Evolutionary conservation across 23 tunicate species (phyloP).

Genomic region (Trididemnum miniatum): DNA sequence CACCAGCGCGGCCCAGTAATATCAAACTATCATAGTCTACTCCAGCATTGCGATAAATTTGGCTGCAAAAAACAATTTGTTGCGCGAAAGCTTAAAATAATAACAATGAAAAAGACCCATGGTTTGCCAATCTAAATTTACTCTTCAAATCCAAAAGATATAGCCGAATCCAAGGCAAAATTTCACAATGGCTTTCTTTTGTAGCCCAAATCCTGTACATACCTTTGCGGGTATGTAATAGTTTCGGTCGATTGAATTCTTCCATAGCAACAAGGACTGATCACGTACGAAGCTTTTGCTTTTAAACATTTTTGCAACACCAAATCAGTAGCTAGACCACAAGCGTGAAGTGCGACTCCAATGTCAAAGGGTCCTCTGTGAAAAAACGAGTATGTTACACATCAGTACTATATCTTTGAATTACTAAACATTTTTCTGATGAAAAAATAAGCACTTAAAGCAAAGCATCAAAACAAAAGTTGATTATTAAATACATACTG

Average conservation of each 20-base stretch:
- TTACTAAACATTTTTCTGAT: background rate
- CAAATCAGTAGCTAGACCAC: conserved; percentile 98
- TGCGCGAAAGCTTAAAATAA: too few species aligned
- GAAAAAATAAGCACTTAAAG: too few species aligned
- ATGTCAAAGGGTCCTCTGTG: conserved; percentile 72
- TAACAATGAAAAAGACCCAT: too few species aligned
- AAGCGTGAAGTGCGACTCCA: conserved; percentile 98
- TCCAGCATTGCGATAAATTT: background rate
- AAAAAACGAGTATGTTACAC: background rate
- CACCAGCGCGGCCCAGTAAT: conserved; percentile 90
- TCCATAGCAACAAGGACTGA: conserved; percentile 98
- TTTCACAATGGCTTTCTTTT: too few species aligned
- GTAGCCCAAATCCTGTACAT: too few species aligned
- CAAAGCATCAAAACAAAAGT: background rate
- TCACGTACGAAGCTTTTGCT: conserved; percentile 68
- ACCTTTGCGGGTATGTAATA: conserved; percentile 85
- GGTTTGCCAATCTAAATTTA: too few species aligned
- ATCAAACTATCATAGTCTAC: conserved; percentile 57
- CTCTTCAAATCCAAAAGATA: too few species aligned
- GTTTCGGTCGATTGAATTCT: conserved; percentile 62
- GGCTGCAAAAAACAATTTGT: conserved; percentile 37
- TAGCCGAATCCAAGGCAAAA: too few species aligned
- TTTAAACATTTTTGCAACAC: conserved; percentile 74
- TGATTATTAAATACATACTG: too few species aligned
- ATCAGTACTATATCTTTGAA: too few species aligned